Conservation (phyloP, 2,797 vertebrate genomes). For the Manis crassicaudata region DNA sequence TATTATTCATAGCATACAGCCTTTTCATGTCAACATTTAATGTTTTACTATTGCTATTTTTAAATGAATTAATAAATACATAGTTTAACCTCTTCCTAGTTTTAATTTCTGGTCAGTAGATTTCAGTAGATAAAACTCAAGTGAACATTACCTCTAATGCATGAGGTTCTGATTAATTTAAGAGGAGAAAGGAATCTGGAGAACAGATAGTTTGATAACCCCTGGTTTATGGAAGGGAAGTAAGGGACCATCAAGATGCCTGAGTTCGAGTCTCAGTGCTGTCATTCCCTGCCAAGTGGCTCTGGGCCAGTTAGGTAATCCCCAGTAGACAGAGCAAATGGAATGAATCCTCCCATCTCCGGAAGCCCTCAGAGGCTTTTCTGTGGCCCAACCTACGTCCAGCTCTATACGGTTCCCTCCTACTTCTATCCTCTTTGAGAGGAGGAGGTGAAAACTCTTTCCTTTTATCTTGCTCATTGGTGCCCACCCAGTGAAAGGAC, state of each 20-base stretch:
- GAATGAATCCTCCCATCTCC: neutral
- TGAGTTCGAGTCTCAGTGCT: neutral
- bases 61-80: neutral
- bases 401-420: neutral
- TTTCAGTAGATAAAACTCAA: neutral
- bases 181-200: neutral
- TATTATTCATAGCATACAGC: neutral
- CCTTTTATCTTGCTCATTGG: neutral
- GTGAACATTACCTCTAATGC: neutral
- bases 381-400: neutral
- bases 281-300: neutral
- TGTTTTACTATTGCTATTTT: neutral
- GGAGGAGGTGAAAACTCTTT: neutral
- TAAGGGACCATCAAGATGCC: accelerated
- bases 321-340: neutral
- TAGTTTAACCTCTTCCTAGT: neutral
- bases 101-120: neutral
- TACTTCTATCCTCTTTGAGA: neutral
- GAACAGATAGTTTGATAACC: neutral
- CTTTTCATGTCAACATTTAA: neutral
- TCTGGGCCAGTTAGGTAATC: neutral
- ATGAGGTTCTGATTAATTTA: neutral
- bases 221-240: neutral
- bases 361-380: neutral
- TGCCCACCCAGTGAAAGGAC: neutral